Base-by-base conservation (phyloP, 2,797 vertebrate species). In the Cyprinella venusta region DNA sequence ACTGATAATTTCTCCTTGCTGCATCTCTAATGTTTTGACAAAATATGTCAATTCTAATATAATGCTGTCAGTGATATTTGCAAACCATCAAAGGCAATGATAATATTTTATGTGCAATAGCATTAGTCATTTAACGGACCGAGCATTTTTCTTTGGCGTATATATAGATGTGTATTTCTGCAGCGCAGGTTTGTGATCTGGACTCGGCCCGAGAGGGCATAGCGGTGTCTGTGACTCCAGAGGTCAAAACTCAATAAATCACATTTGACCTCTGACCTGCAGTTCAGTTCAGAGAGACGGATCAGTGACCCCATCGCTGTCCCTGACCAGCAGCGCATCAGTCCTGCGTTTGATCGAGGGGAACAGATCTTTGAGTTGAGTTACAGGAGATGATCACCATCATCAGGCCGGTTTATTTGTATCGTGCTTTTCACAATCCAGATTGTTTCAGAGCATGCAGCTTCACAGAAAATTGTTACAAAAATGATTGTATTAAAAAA, bases 221-320 rank as follows among this genome's bases (percentile, higher is more conserved):
- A 79, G 70, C 78, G 38, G 81, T 80, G 64, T 54, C 72, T 72
- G 71, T 65, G 76, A 83, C 84, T 77, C 79, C 40, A 61, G 21
- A 81, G 87, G 88, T 88, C 87, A 88, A 79, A 76, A 85, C 88
- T 87, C 87, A 84, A 87, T 88, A 86, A 88, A 88, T 88, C 88
- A 86, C 52, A 61, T 82, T 83, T 83, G 88, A 84, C 87, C 81
- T 81, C 42, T 86, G 88, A 89, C 87, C 88, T 77, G 24, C 61
- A 12, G 65, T 76, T 38, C 67, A 12, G 65, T 76, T 84, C 83
- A 84, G 79, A n/a, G 75, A 71, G 59, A 79, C 74, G 80, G 85
- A 84, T 87, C 87, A 82, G 69, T 84, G 87, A 79, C 42, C 61
- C 54, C 50, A 65, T 81, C 70, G 26, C 52, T 74, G 81, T 56